Conservation (phyloP, 1,140 invertebrate species). For the Elysia chlorotica region DNA sequence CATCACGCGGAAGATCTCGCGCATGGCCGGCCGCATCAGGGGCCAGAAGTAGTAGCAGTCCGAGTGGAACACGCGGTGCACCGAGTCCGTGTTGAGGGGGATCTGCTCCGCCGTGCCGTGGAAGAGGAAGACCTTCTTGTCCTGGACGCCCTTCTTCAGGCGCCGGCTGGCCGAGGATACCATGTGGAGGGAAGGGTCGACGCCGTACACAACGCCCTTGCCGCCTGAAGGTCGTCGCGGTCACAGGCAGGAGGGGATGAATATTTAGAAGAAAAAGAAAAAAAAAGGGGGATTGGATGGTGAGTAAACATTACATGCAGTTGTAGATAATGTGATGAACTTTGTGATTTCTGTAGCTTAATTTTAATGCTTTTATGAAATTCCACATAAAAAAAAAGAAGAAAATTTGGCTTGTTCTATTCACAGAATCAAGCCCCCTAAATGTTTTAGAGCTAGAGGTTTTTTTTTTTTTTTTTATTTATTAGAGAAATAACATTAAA, state of each 20-base stretch:
- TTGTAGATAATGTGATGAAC: no score
- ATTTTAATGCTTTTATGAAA: no score
- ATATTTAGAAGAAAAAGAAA: constrained; percentile 3
- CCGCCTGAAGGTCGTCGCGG: constrained; percentile 40
- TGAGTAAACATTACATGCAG: no score
- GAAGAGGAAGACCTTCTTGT: constrained; percentile 35
- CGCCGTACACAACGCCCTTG: constrained; percentile 39
- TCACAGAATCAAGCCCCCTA: not conserved
- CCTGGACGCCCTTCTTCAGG: constrained; percentile 23
- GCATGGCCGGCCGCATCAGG: constrained; percentile 14
- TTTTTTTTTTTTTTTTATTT: no score
- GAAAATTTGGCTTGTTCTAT: not conserved
- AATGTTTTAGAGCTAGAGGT: not conserved
- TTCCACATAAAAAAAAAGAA: not conserved
- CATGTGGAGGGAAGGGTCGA: constrained; percentile 42
- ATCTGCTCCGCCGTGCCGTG: constrained; percentile 27
- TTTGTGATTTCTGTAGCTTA: no score
- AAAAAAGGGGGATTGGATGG: no score
- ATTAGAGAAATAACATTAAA: no score
- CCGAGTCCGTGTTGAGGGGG: constrained; percentile 34
- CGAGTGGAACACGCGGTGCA: constrained; percentile 45
- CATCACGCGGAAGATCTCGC: constrained; percentile 45
- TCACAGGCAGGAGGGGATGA: no score
- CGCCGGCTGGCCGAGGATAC: constrained; percentile 24
- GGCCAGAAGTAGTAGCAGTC: constrained; percentile 52